Conservation (phyloP, 2,888 invertebrate genomes). For the Furcula furcula region DNA sequence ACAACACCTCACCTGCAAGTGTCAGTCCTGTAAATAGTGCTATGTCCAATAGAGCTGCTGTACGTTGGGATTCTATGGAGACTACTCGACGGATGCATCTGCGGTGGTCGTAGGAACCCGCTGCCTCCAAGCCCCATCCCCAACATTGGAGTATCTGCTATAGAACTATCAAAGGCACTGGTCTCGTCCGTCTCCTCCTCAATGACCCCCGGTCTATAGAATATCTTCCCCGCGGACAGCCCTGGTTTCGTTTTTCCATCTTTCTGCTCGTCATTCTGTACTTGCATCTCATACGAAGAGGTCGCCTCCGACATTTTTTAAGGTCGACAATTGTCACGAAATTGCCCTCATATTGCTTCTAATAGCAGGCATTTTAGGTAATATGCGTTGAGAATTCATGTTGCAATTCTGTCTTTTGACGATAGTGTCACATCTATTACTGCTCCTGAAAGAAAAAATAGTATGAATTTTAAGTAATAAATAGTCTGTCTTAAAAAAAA, state of each 20-base stretch:
- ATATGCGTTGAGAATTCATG: constrained; percentile 17
- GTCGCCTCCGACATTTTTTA: constrained; percentile 49
- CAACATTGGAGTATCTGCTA: constrained; percentile 70
- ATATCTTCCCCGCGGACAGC: constrained; percentile 68
- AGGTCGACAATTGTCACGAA: constrained; percentile 43
- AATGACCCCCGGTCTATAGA: constrained; percentile 70
- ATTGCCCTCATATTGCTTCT: constrained; percentile 32
- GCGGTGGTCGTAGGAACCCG: constrained; percentile 53
- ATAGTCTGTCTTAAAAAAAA: too few relatives aligned
- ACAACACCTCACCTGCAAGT: constrained; percentile 72
- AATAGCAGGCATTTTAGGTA: constrained; percentile 26
- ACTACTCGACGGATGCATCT: constrained; percentile 67
- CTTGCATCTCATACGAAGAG: constrained; percentile 64
- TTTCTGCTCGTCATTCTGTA: constrained; percentile 49
- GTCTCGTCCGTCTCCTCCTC: constrained; percentile 75
- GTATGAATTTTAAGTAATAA: neutral
- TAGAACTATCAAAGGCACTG: constrained; percentile 69
- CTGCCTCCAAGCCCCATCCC: constrained; percentile 47
- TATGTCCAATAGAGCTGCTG: constrained; percentile 82
- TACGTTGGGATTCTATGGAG: constrained; percentile 82
- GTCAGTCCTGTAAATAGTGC: constrained; percentile 78
- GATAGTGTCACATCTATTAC: too few relatives aligned
- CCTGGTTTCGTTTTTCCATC: constrained; percentile 44
- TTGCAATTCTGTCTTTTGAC: too few relatives aligned
- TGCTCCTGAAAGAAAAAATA: neutral